Base-by-base conservation (phyloP, 2,888 invertebrate genomes). In the Drosophila mimetica region DNA sequence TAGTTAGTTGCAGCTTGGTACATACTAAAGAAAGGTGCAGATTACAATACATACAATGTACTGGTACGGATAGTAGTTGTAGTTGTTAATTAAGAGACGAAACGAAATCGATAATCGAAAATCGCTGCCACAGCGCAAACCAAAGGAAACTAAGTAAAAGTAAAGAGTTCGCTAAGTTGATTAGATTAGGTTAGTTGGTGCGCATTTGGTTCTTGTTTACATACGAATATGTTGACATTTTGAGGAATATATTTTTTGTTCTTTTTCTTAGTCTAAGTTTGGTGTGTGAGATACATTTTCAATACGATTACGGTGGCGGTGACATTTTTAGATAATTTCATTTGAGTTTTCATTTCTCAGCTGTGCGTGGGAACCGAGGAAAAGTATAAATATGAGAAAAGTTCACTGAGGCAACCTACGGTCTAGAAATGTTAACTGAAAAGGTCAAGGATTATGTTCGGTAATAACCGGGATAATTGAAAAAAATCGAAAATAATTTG, bases 1-100 rank as follows among this genome's bases (percentile, higher is more conserved):
- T 71, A 79, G 52, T 60, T 54, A 74, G 71, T 85, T 90, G 87
- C 87, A 80, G 79, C 80, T 89, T 79, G 75, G 73, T 67, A 69
- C 59, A 84, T 78, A 74, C 84, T 84, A 84, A 74, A 83, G 76
- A 78, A 71, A 79, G 67, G 89, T 89, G 89, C 89, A 89, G 78
- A 77, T 86, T 75, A 80, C 77, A 73, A 70, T 74, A 75, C 52
- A 58, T 59, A 53, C 44, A 44, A 44, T 54, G 72, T 71, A 72
- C 64, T 72, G 47, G 48, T 72, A 64, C 64, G 65, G 66, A 65
- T 65, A 66, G 71, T 71, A 70, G 36, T 59, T 57, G 41, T 65
- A 66, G 37, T 48, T 63, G 30, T 30, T 30, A 30, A 30, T 30
- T 30, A 30, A 30, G 63, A 69, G 54, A 47, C 44, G 36, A 63